A percentile compares a stretch with the other conserved stretches of the same genome.
Evolutionary conservation across 2,113 vertebrate genomes (phyloP).

Genomic region (Rhynchopsitta pachyrhyncha): DNA sequence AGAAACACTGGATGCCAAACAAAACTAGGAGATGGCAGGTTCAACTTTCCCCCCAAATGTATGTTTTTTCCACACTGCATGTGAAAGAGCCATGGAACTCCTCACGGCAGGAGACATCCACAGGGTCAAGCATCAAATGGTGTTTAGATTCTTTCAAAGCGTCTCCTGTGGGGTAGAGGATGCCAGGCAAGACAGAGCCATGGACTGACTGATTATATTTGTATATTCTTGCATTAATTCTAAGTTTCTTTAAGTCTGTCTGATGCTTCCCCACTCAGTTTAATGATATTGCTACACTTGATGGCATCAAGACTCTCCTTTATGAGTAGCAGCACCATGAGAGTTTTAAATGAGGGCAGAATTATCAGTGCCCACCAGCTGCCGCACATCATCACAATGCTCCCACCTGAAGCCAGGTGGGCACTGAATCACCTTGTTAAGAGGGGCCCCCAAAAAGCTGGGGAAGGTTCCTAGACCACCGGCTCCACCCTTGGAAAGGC

Average conservation of each 20-base stretch:
- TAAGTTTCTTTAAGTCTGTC: not conserved
- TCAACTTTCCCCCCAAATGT: not conserved
- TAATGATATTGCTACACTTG: rapidly evolving
- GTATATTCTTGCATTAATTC: not conserved
- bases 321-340: not conserved
- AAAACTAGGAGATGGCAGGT: not conserved
- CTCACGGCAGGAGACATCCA: not conserved
- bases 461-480: not conserved
- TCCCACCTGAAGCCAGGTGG: not conserved
- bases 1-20: not conserved
- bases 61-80: rapidly evolving
- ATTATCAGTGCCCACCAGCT: not conserved
- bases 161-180: not conserved
- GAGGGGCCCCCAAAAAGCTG: not conserved
- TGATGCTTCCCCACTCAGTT: not conserved
- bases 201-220: not conserved
- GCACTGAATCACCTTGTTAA: rapidly evolving
- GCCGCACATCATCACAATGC: not conserved
- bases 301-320: not conserved
- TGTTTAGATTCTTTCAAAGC: not conserved
- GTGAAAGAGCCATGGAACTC: not conserved
- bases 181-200: not conserved
- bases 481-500: not conserved
- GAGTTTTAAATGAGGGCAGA: not conserved
- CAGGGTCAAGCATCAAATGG: not conserved